Percentiles rank a stretch among this genome's conserved stretches.
phyloP scores from a whole-genome alignment of 2,888 invertebrate genomes.

The Zhuqinia jingwanae region DNA sequence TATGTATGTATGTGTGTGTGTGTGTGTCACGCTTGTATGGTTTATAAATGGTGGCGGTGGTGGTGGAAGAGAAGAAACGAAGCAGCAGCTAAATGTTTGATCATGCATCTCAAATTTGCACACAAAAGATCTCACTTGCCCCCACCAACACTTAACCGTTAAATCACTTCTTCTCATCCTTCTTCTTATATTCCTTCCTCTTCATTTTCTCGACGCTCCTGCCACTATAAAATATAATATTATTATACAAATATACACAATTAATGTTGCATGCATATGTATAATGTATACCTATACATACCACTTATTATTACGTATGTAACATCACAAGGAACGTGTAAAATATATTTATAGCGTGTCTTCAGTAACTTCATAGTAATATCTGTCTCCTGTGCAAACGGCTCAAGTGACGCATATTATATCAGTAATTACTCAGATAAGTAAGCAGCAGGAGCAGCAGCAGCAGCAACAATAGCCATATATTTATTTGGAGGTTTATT shows the following conservation, averaged over 20 bases:
- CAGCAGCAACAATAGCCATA: too few relatives aligned
- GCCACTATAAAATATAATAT: too few relatives aligned
- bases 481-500: too few relatives aligned
- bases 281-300: too few relatives aligned
- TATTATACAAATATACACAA: too few relatives aligned
- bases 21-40: neutral
- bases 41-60: slow-evolving; percentile 3
- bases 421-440: slow-evolving; percentile 32
- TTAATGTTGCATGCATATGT: too few relatives aligned
- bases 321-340: too few relatives aligned
- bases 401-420: slow-evolving; percentile 30
- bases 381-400: slow-evolving; percentile 6
- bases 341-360: slow-evolving; percentile 10
- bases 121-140: slow-evolving; percentile 51
- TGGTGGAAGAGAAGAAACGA: slow-evolving; percentile 8
- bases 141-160: neutral
- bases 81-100: slow-evolving; percentile 64
- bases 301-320: too few relatives aligned
- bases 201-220: too few relatives aligned
- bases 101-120: slow-evolving; percentile 58
- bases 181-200: too few relatives aligned
- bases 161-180: neutral
- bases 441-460: slow-evolving; percentile 16
- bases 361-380: neutral
- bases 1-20: neutral